Evolutionary conservation across 1,140 invertebrate genomes (phyloP), one percentile per base, ranked within the genome.

Genomic region (Atta colombica): DNA sequence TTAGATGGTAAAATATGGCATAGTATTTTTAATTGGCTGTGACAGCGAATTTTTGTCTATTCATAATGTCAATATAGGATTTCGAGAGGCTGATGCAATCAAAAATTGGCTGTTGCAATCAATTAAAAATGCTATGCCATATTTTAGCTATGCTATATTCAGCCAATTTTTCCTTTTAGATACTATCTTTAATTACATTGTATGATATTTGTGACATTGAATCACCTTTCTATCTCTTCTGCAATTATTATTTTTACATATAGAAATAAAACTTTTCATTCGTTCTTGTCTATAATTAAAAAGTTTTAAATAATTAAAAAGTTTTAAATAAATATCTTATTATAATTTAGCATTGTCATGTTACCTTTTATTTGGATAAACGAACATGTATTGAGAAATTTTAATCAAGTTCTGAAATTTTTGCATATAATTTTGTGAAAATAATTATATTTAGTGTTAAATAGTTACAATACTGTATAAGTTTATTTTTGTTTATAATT

Each of bases 111-210:
- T 35, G 6, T 5, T 35, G 6, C 35, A 35, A 35, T 0, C 6
- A 35, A 35, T 35, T 35, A 39, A 39, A 39, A 39, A 39, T 39
- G 7, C 35, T 39, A 1, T 35, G 4, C 35, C 35, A 35, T 35
- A 35, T 31, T 31, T 31, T 31, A 31, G 4, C 35, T 35, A 35
- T 7, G 7, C 35, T 7, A 39, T 39, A 39, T 39, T 7, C 35
- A 39, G 35, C 6, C 35, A 39, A 39, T 39, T 39, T 39, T 39
- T 39, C 1, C 35, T 39, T 35, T 35, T 0, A 39, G 6, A 3
- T 39, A 82, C 89, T 87, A 60, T 51, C 28, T 28, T 21, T 69
- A 25, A 49, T 21, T 49, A 25, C 28, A 18, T 88, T 86, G 86
- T n/a, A 12, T 3, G 12, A 16, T 21, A 8, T 85, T 35, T 16